Evolutionary conservation across 2,888 invertebrate genomes (phyloP).

Genomic region (Acronicta aceris): DNA sequence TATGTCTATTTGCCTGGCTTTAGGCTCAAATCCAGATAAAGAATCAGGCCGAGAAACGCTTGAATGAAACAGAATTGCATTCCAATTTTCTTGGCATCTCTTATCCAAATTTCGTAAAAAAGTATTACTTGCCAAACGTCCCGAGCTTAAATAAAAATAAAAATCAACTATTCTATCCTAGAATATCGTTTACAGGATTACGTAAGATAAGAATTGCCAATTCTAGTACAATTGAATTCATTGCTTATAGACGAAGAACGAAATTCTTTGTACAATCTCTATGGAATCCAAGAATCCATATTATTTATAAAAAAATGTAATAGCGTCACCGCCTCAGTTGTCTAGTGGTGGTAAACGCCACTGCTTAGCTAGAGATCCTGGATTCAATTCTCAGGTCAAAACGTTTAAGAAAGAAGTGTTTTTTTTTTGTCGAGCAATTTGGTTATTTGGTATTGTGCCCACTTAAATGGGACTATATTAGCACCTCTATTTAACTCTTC

Average conservation of each 20-base stretch:
- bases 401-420: too few species aligned
- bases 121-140: conserved; percentile 33
- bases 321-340: background rate
- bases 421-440: too few species aligned
- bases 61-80: conserved; percentile 6
- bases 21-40: background rate
- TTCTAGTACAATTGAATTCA: conserved; percentile 18
- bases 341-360: too few species aligned
- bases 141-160: conserved; percentile 19
- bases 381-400: too few species aligned
- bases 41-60: background rate
- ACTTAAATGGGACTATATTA: too few species aligned
- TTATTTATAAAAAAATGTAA: too few species aligned
- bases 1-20: conserved; percentile 6
- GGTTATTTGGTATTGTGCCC: too few species aligned
- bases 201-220: conserved; percentile 25
- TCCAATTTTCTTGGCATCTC: conserved; percentile 37
- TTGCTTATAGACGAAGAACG: conserved; percentile 1
- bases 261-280: conserved; percentile 23
- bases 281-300: conserved; percentile 8
- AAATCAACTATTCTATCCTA: conserved; percentile 11
- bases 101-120: conserved; percentile 14
- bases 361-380: conserved; percentile 12
- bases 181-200: background rate
- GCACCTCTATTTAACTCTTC: too few species aligned